A percentile compares a stretch with the other conserved stretches of the same genome.
Conservation (phyloP, 2,113 vertebrate species). For the Recurvirostra avosetta region DNA sequence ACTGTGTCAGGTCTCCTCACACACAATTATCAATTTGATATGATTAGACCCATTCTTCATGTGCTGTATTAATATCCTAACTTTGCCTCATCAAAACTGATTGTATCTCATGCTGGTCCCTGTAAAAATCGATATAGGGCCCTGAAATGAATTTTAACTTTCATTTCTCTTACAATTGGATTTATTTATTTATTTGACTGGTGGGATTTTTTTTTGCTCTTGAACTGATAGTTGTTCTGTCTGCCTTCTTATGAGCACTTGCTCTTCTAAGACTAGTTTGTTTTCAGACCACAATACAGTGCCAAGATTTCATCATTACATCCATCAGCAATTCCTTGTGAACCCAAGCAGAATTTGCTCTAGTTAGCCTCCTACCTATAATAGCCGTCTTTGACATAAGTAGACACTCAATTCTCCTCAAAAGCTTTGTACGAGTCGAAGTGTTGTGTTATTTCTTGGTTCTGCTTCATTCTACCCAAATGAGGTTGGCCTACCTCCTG, state of each 20-base stretch:
- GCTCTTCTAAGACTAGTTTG: not conserved
- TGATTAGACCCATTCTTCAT: not conserved
- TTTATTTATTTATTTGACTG: not conserved
- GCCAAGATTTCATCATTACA: not conserved
- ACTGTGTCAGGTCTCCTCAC: not conserved
- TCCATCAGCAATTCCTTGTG: not conserved
- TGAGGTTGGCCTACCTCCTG: not conserved
- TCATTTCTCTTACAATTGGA: not conserved
- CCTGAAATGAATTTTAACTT: not conserved
- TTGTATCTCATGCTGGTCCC: not conserved
- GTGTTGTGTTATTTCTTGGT: not conserved
- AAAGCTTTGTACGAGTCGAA: not conserved
- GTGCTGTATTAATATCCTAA: not conserved
- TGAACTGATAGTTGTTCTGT: not conserved
- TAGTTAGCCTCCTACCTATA: not conserved
- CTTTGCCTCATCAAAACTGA: not conserved
- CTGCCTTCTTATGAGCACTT: not conserved
- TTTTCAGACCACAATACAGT: not conserved
- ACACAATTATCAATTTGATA: not conserved
- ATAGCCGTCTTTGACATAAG: not conserved
- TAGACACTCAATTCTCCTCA: not conserved
- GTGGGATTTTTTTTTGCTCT: not conserved
- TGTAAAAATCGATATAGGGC: not conserved
- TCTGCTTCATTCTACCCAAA: not conserved
- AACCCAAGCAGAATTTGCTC: not conserved